Conservation (phyloP, 1,140 invertebrate genomes). For the Lycorma delicatula region DNA sequence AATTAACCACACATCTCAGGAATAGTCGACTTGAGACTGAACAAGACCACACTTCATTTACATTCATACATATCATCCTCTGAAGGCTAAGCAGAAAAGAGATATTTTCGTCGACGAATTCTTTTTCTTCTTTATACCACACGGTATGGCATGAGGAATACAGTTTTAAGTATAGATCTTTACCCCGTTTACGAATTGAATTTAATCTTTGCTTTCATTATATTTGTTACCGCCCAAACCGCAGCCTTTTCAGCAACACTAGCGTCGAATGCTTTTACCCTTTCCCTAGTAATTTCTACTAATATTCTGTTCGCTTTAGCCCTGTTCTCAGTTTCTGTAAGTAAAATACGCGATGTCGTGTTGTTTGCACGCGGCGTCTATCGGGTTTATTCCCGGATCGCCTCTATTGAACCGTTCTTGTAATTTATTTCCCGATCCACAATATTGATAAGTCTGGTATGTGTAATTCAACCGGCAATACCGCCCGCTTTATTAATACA, state of each 20-base stretch:
- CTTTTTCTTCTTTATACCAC: not conserved
- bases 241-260: slow-evolving; percentile 31
- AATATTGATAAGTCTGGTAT: slow-evolving; percentile 28
- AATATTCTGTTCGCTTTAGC: slow-evolving; percentile 35
- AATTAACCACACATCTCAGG: too few species aligned
- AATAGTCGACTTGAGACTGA: too few species aligned
- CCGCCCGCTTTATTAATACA: too few species aligned
- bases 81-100: too few species aligned
- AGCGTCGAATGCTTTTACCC: slow-evolving; percentile 36
- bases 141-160: not conserved
- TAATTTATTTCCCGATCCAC: slow-evolving; percentile 39
- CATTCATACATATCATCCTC: too few species aligned
- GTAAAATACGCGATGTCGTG: slow-evolving; percentile 39
- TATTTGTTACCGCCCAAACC: slow-evolving; percentile 29
- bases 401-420: slow-evolving; percentile 34
- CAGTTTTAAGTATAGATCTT: too few species aligned
- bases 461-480: slow-evolving; percentile 9
- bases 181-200: slow-evolving; percentile 19
- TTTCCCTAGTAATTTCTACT: slow-evolving; percentile 32
- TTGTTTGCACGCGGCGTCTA: slow-evolving; percentile 37
- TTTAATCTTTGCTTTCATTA: slow-evolving; percentile 34
- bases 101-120: not conserved
- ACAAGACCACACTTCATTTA: too few species aligned
- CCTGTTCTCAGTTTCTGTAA: slow-evolving; percentile 31
- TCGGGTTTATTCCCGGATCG: slow-evolving; percentile 36